A percentile compares a stretch with the other conserved stretches of the same genome.
Conservation (phyloP, 2,113 vertebrate genomes). For the Pseudolaguvia tuberculata region DNA sequence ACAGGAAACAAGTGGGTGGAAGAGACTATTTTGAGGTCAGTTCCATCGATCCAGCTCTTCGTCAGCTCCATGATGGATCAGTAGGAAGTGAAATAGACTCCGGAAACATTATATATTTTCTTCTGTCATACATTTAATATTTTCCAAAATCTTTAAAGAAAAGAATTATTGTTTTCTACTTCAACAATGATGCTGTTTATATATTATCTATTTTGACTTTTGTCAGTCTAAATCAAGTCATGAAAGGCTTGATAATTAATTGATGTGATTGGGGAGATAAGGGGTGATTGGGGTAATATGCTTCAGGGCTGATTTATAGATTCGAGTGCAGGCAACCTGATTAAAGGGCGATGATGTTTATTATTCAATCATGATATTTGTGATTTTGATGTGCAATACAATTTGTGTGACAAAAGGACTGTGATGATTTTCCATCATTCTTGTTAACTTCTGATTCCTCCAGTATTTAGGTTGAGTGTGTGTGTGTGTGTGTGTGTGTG, state of each 20-base stretch:
- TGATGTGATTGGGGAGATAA: not conserved
- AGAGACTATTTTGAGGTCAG: conserved; percentile 34
- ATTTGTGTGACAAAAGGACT: not conserved
- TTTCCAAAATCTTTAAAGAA: not conserved
- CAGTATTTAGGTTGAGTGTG: conserved; percentile 11
- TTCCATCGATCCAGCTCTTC: conserved; percentile 23
- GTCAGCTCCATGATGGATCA: conserved; percentile 22
- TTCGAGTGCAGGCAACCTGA: conserved; percentile 18
- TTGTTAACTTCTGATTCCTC: conserved; percentile 11
- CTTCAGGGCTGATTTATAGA: not conserved
- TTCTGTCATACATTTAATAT: not conserved
- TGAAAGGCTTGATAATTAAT: not conserved
- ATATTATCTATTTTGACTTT: not conserved
- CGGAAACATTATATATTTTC: not conserved
- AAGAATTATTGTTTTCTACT: not conserved
- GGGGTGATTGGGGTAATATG: not conserved
- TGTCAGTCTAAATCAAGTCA: not conserved
- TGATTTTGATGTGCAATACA: conserved; percentile 10
- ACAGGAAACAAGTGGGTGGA: conserved; percentile 45
- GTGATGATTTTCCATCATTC: conserved; percentile 3
- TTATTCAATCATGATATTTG: conserved; percentile 14
- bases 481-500: conserved; percentile 23
- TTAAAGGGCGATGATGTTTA: conserved; percentile 3
- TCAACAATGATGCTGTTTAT: not conserved
- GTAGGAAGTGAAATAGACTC: not conserved